Base-by-base conservation (phyloP, 2,888 invertebrate species). In the Orthosia gothica region DNA sequence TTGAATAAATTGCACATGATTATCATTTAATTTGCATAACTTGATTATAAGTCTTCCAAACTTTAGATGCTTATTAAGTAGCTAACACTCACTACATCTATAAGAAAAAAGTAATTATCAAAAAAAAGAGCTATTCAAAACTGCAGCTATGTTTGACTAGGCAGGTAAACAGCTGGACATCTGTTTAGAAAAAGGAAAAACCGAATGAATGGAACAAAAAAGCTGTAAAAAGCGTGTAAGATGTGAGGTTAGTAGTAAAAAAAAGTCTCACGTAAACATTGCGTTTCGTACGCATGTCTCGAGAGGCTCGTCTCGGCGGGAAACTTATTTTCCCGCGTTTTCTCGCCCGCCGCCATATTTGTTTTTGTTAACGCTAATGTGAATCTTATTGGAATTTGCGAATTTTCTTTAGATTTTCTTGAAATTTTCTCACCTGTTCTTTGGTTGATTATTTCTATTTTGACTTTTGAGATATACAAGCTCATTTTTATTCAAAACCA, bases 241-340 rank as follows among this genome's bases (percentile, higher is more conserved):
- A 84, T 71, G 81, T 71, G 64, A 57, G 45, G 76, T 76, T 79
- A 55, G 75, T 74, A 74, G 84, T 86, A 89, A 84, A 86, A 83
- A n/a, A 85, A 85, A 87, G 79, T 54, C 82, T 84, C 85, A 90
- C 88, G 93, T 94, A 94, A 94, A 94, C 94, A 93, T 91, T 90
- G 91, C 92, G 92, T 93, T 93, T 92, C 92, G 93, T 93, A 95
- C 95, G 95, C 95, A 92, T 92, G 94, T 94, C 95, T 93, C 93
- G 91, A 91, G 91, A 89, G 90, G 86, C 78, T 85, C 90, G 91
- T 90, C 90, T 92, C 89, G 94, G 95, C 95, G 95, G 95, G 95
- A 95, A 96, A 95, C 92, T 93, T 92, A 93, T 93, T 96, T 95
- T 95, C 95, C 96, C 96, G 96, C 96, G 93, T 94, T 95, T 95